A percentile compares a stretch with the other conserved stretches of the same genome.
phyloP scores from a whole-genome alignment of 2,888 invertebrate genomes.

The Shargacucullia verbasci region DNA sequence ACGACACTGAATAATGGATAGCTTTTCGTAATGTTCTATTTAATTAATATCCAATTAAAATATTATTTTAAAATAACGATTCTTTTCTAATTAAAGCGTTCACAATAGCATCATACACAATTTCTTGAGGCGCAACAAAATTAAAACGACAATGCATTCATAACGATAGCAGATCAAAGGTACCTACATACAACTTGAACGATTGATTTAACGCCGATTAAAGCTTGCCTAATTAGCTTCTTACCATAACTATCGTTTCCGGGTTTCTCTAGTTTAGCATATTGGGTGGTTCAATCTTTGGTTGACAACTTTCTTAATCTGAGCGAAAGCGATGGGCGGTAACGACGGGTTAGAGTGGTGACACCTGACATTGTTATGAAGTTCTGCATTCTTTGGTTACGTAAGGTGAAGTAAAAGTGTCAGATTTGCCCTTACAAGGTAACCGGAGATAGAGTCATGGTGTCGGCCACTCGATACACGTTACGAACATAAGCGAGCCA shows the following conservation, averaged over 20 bases:
- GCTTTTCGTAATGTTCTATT: too few species aligned
- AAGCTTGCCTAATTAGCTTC: slow-evolving; percentile 31
- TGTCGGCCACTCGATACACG: slow-evolving; percentile 1
- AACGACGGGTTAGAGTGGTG: slow-evolving; percentile 38
- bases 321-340: slow-evolving; percentile 47
- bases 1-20: too few species aligned
- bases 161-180: slow-evolving; percentile 12
- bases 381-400: slow-evolving; percentile 43
- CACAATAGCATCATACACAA: background rate
- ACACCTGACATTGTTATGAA: slow-evolving; percentile 43
- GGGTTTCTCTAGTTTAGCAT: slow-evolving; percentile 58
- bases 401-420: slow-evolving; percentile 47
- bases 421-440: slow-evolving; percentile 44
- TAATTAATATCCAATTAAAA: too few species aligned
- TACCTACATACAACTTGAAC: slow-evolving; percentile 22
- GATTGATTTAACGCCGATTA: slow-evolving; percentile 33
- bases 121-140: background rate
- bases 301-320: slow-evolving; percentile 58
- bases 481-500: background rate
- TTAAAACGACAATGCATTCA: slow-evolving; percentile 1
- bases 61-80: too few species aligned
- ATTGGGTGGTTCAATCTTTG: slow-evolving; percentile 39
- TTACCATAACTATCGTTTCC: slow-evolving; percentile 38
- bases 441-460: slow-evolving; percentile 29
- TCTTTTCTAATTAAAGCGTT: slow-evolving; percentile 14